Percentiles rank a stretch among this genome's conserved stretches.
Evolutionary conservation across 2,113 vertebrate genomes (phyloP).

Genomic region (Anguilla rostrata): DNA sequence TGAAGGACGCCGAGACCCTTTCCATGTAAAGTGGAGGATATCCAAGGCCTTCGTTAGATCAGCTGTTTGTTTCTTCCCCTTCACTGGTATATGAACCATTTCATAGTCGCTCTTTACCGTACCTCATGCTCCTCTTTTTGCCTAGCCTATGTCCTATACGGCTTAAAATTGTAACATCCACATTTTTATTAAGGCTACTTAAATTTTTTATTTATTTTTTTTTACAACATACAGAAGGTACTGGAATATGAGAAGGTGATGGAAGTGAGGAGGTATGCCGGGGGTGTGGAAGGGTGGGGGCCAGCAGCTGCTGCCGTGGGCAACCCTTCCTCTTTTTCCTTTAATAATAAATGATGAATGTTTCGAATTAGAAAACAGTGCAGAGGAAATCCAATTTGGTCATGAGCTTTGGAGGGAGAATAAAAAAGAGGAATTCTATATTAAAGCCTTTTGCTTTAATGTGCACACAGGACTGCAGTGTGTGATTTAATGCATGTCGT

Average conservation of each 20-base stretch:
- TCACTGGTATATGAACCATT: neutral
- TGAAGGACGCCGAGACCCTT: slow-evolving; percentile 59
- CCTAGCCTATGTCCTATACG: slow-evolving; percentile 29
- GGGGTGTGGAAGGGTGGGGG: slow-evolving; percentile 44
- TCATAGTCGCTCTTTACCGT: neutral
- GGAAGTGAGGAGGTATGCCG: slow-evolving; percentile 31
- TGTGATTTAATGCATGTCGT: slow-evolving; percentile 87
- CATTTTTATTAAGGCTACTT: slow-evolving; percentile 60
- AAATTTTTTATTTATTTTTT: slow-evolving; percentile 28
- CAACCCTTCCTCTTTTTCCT: slow-evolving; percentile 60
- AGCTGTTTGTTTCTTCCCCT: neutral
- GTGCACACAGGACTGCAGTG: slow-evolving; percentile 76
- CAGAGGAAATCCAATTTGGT: slow-evolving; percentile 93
- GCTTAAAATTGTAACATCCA: slow-evolving; percentile 29
- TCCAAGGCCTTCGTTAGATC: slow-evolving; percentile 19
- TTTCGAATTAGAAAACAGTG: slow-evolving; percentile 88
- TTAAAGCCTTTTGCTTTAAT: slow-evolving; percentile 71
- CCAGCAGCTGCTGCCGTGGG: slow-evolving; percentile 52
- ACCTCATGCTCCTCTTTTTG: slow-evolving; percentile 11
- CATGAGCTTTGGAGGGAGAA: slow-evolving; percentile 72
- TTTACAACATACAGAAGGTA: slow-evolving; percentile 56
- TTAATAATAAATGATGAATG: slow-evolving; percentile 98
- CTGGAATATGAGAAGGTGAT: slow-evolving; percentile 23
- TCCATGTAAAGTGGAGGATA: slow-evolving; percentile 62
- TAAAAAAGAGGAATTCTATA: slow-evolving; percentile 55